Conservation (phyloP, 2,797 vertebrate genomes). For the Halcyon chelicuti region DNA sequence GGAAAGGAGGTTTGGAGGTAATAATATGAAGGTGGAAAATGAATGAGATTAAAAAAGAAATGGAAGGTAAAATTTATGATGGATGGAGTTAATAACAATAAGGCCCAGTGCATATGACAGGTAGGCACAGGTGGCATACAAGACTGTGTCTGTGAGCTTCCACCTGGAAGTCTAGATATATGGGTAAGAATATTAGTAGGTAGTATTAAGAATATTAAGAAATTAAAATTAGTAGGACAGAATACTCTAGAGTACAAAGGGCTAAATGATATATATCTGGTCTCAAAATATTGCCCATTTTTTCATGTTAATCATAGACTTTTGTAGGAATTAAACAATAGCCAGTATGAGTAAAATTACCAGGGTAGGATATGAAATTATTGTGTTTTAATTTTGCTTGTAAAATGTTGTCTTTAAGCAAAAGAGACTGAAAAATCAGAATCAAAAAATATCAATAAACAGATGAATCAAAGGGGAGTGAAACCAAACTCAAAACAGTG, state of each 20-base stretch:
- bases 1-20: not conserved
- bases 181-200: not conserved
- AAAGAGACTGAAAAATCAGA: not conserved
- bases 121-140: not conserved
- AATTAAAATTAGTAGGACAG: not conserved
- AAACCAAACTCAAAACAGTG: not conserved
- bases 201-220: not conserved
- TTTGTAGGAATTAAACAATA: not conserved
- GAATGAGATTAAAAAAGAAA: not conserved
- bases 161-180: not conserved
- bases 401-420: not conserved
- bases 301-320: not conserved
- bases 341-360: not conserved
- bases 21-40: not conserved
- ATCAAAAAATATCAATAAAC: not conserved
- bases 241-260: not conserved
- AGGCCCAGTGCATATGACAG: not conserved
- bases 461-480: not conserved
- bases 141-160: not conserved
- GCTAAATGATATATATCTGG: not conserved
- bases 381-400: not conserved
- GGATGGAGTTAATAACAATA: not conserved
- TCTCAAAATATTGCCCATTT: not conserved
- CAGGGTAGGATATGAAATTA: not conserved
- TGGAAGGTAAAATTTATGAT: not conserved